Evolutionary conservation across 2,888 invertebrate species (phyloP).

Genomic region (Scaptomyza polygonia): DNA sequence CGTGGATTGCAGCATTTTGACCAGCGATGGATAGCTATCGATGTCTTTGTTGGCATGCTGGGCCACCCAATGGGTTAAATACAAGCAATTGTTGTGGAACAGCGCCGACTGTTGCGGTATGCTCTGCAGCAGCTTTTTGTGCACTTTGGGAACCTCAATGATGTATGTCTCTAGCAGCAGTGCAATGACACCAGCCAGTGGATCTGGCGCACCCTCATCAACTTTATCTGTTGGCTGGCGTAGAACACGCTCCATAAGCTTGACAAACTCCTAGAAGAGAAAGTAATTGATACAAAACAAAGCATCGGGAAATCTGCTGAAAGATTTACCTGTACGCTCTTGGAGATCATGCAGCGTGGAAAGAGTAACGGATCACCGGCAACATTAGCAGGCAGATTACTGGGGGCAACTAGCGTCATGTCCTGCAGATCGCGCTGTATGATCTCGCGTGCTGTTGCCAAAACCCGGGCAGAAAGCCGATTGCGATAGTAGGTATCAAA

Average conservation of each 20-base stretch:
- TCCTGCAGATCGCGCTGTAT: constrained; percentile 93
- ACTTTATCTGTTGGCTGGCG: constrained; percentile 63
- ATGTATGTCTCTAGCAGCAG: constrained; percentile 90
- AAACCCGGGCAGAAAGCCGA: constrained; percentile 89
- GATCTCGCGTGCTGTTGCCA: constrained; percentile 88
- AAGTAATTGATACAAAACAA: too few relatives aligned
- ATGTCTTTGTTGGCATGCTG: constrained; percentile 85
- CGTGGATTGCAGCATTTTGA: constrained; percentile 88
- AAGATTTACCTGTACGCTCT: constrained; percentile 83
- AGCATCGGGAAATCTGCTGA: neutral
- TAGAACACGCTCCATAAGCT: constrained; percentile 82
- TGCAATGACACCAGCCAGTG: constrained; percentile 59
- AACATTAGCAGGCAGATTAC: constrained; percentile 74
- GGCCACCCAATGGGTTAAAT: constrained; percentile 90
- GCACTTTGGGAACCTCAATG: constrained; percentile 91
- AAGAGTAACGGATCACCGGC: constrained; percentile 80
- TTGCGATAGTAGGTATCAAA: constrained; percentile 91
- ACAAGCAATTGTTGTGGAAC: constrained; percentile 97
- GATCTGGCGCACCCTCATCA: constrained; percentile 58
- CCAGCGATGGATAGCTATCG: constrained; percentile 88
- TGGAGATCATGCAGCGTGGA: constrained; percentile 84
- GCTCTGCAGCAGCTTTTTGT: constrained; percentile 91
- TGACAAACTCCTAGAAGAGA: constrained; percentile 74
- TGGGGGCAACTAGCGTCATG: constrained; percentile 87
- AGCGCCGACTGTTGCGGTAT: constrained; percentile 94